These are phyloP conservation scores for Zeuzera pyrina DNA, from an alignment of 2,888 invertebrate species.

Conservation along the genomic window DNA sequence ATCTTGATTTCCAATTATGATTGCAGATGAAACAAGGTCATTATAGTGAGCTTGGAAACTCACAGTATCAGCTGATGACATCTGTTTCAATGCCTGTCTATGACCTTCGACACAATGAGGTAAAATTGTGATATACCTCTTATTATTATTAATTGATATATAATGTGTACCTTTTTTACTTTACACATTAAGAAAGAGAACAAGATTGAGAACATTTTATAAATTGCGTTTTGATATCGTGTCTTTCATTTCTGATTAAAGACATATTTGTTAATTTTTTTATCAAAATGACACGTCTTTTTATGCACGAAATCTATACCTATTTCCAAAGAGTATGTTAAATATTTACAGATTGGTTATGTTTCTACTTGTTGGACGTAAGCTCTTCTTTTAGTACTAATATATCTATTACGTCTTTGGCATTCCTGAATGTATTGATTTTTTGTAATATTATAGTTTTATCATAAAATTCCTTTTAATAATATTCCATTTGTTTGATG, in stretches of 20 bases:
- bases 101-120: conserved; percentile 88
- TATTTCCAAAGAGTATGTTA: too few species aligned
- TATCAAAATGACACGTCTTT: too few species aligned
- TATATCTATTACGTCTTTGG: conserved; percentile 31
- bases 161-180: too few species aligned
- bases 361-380: conserved; percentile 57
- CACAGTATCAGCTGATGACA: conserved; percentile 88
- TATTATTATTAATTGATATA: too few species aligned
- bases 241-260: too few species aligned
- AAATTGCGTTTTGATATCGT: too few species aligned
- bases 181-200: too few species aligned
- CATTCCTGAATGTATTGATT: conserved; percentile 12
- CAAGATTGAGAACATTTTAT: too few species aligned
- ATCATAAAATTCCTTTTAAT: conserved; percentile 50
- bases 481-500: conserved; percentile 67
- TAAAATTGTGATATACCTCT: too few species aligned
- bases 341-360: conserved; percentile 57
- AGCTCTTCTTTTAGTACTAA: too few species aligned
- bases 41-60: conserved; percentile 72
- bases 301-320: too few species aligned
- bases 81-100: conserved; percentile 96
- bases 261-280: too few species aligned
- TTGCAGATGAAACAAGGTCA: conserved; percentile 74
- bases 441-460: conserved; percentile 10
- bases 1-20: background rate